Conservation (phyloP, 2,113 vertebrate species). For the Anarrhichthys ocellatus region DNA sequence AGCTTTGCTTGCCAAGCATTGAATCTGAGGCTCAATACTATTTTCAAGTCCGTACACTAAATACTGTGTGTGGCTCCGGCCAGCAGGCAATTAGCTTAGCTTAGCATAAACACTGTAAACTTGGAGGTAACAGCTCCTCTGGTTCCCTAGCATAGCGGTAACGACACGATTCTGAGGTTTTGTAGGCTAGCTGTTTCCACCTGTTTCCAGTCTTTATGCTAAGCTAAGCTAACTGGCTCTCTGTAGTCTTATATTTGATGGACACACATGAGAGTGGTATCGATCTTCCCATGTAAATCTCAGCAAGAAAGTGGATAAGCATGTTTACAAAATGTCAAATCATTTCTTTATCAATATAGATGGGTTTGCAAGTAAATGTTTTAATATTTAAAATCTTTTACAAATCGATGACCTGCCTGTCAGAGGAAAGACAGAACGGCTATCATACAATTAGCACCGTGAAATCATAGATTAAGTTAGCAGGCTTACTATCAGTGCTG, state of each 20-base stretch:
- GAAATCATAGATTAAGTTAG: background rate
- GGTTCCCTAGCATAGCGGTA: background rate
- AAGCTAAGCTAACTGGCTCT: background rate
- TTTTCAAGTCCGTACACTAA: background rate
- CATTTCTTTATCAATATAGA: background rate
- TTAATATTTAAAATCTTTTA: background rate
- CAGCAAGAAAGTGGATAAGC: background rate
- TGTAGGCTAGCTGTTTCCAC: background rate
- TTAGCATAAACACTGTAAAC: constrained; percentile 3
- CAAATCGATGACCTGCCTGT: background rate
- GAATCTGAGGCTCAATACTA: background rate
- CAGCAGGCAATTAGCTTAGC: background rate
- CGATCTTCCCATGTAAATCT: background rate
- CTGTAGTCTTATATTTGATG: background rate
- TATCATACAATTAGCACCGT: background rate
- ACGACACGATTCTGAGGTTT: background rate
- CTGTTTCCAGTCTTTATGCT: background rate
- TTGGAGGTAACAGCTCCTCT: background rate
- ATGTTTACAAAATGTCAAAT: background rate
- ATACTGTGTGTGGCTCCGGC: background rate
- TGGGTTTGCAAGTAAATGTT: background rate
- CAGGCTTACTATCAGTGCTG: background rate
- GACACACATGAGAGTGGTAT: background rate
- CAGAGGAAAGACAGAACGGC: background rate
- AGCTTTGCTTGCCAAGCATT: background rate